These are phyloP conservation scores for Ectobius pallidus DNA, from an alignment of 2,888 invertebrate species.

Conservation along the genomic window DNA sequence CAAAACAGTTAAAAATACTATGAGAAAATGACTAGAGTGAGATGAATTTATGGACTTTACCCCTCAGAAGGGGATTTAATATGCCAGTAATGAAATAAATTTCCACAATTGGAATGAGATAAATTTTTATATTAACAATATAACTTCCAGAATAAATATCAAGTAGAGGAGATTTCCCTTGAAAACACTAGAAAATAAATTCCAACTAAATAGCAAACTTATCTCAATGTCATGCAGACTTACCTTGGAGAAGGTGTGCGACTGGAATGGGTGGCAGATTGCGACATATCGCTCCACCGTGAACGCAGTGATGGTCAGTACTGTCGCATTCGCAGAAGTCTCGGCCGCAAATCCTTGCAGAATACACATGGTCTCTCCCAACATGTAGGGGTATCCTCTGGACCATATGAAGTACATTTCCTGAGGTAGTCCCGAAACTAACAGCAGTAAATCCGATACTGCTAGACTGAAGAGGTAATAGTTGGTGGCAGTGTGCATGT, in stretches of 20 bases:
- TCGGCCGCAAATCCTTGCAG: slow-evolving; percentile 65
- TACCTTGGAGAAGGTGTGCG: slow-evolving; percentile 79
- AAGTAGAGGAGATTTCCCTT: no score
- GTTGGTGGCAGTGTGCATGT: slow-evolving; percentile 86
- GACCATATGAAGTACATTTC: slow-evolving; percentile 80
- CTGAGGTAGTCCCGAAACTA: slow-evolving; percentile 78
- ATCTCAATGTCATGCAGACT: no score
- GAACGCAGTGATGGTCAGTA: slow-evolving; percentile 62
- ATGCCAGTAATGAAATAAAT: no score
- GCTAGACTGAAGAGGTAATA: slow-evolving; percentile 82
- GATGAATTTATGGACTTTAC: no score
- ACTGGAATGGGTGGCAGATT: slow-evolving; percentile 73
- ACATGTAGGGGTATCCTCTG: slow-evolving; percentile 71
- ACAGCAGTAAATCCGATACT: slow-evolving; percentile 74
- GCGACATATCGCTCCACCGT: slow-evolving; percentile 67
- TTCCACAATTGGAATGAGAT: no score
- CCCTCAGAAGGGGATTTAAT: no score
- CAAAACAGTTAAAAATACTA: no score
- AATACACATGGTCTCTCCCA: slow-evolving; percentile 64
- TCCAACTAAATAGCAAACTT: no score
- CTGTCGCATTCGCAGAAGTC: slow-evolving; percentile 60
- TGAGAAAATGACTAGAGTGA: no score
- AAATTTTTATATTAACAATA: no score
- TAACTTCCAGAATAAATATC: no score
- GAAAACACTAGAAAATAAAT: no score